Evolutionary conservation across 2,113 vertebrate species (phyloP), one percentile per base, ranked within the genome.

Genomic region (Platysteira castanea): DNA sequence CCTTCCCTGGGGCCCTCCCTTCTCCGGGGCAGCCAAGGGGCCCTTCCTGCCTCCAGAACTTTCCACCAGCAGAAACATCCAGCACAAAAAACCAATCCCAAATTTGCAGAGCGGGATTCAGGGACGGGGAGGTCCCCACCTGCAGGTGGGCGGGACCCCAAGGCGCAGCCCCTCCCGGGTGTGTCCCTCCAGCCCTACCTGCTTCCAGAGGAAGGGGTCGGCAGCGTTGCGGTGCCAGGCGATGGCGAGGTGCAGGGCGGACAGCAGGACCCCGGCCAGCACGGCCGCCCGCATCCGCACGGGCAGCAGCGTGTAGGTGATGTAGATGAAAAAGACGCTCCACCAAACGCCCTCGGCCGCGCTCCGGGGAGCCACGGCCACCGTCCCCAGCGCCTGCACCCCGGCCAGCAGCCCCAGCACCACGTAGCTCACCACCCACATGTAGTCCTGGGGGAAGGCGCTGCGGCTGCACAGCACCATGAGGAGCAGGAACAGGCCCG

Each of bases 301-400:
- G 3, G 99, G 99, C 85, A 99, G 98, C 96, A 99, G 98, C 4
- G 99, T 99, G 97, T 99, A 99, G 97, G 99, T 99, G 98, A 99
- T 99, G 97, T 99, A 99, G 97, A 99, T 99, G 92, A 99, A 99
- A 96, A 99, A 99, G 94, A 99, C 98, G 1, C 99, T 99, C 98
- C 99, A 99, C 99, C 99, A 99, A 93, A 99, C 98, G 37, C 99
- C 99, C 24, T 98, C 99, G 0, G 98, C 99, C 27, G 99, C 99
- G 28, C 98, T 99, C n/a, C 97, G 98, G 4, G 99, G 99, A 2
- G 95, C 94, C 74, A 98, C 98, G 83, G 98, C 98, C 80, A 98
- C 96, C 24, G 99, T 98, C 15, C 99, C 99, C 19, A 99, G 97
- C 4, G 98, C 98, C 98, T 99, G 99, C 44, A 99, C 98, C 2